Evolutionary conservation across 2,797 vertebrate species (phyloP).

Genomic region (Sebastes jordani): DNA sequence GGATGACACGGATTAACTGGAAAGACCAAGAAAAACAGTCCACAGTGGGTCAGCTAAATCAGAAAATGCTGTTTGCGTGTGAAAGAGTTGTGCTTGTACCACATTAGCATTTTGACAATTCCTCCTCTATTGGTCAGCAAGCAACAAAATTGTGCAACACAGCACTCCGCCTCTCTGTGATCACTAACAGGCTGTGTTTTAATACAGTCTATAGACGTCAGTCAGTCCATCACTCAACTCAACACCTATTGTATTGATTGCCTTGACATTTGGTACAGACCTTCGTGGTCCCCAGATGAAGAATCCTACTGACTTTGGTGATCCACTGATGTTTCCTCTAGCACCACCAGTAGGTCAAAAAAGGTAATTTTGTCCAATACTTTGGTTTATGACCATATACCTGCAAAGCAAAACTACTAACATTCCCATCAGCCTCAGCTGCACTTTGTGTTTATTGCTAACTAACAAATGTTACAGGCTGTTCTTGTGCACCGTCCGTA

Average conservation of each 20-base stretch:
- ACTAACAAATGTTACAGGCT: no score
- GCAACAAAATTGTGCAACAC: background rate
- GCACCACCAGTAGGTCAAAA: background rate
- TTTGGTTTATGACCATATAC: background rate
- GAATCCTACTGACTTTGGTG: background rate
- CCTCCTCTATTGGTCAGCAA: no score
- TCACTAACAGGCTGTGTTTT: no score
- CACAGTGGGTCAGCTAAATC: background rate
- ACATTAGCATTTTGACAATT: no score
- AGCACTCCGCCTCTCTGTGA: no score
- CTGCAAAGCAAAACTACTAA: no score
- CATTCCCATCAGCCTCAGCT: background rate
- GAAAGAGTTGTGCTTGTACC: background rate
- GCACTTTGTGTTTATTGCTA: background rate
- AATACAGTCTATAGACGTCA: no score
- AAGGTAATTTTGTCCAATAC: background rate
- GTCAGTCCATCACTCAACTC: no score
- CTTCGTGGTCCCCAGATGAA: background rate
- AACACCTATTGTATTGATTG: no score
- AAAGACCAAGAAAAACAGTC: background rate
- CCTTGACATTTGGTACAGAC: no score
- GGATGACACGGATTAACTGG: slow-evolving; percentile 42
- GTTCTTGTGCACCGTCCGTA: no score
- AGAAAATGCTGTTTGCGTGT: background rate
- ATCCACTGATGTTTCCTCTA: background rate